These are phyloP conservation scores for Sinhomidia bicolor DNA, from an alignment of 2,888 invertebrate species.

Conservation along the genomic window DNA sequence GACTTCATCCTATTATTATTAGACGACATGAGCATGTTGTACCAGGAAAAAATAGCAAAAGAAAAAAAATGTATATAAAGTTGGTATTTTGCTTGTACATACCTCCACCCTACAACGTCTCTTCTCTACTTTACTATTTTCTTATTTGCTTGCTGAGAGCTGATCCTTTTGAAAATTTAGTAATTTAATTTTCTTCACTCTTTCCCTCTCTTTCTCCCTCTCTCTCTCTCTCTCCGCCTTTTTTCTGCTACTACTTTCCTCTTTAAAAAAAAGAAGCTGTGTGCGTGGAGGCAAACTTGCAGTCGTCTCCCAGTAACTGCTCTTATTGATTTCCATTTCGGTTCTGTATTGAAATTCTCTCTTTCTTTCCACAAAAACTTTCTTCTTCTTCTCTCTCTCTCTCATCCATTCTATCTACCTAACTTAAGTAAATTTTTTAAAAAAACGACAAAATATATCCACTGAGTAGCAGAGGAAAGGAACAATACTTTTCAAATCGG, in stretches of 20 bases:
- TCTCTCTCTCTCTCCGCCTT: background rate
- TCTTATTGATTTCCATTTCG: slow-evolving; percentile 54
- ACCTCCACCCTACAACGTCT: too few relatives aligned
- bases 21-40: background rate
- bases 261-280: too few relatives aligned
- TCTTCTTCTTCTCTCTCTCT: slow-evolving; percentile 3
- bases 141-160: slow-evolving; percentile 46
- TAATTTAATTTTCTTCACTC: slow-evolving; percentile 71
- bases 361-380: background rate
- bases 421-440: slow-evolving; percentile 6
- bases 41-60: background rate
- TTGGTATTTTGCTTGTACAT: slow-evolving; percentile 39
- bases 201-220: slow-evolving; percentile 13
- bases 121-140: slow-evolving; percentile 27
- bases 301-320: slow-evolving; percentile 25
- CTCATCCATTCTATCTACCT: background rate
- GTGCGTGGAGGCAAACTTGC: slow-evolving; percentile 18
- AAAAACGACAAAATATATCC: slow-evolving; percentile 26
- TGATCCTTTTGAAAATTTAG: slow-evolving; percentile 67
- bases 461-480: background rate
- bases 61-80: slow-evolving; percentile 37
- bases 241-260: background rate
- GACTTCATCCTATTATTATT: slow-evolving; percentile 26
- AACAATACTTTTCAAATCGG: slow-evolving; percentile 28
- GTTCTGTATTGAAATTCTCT: slow-evolving; percentile 38